Conservation (phyloP, 1,140 invertebrate genomes). For the Acromyrmex echinatior region DNA sequence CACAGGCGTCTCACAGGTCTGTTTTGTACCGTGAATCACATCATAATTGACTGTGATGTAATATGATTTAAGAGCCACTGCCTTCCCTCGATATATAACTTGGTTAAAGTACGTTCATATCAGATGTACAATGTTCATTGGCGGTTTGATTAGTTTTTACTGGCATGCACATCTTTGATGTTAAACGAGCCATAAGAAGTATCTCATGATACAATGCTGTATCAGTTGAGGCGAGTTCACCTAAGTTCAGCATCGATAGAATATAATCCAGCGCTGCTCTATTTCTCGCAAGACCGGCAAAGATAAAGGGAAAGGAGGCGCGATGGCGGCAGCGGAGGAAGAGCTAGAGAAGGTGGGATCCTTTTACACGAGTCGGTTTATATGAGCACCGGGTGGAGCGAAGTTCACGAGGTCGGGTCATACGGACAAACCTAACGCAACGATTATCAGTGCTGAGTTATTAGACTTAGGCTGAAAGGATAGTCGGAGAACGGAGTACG, state of each 20-base stretch:
- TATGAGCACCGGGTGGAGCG: slow-evolving; percentile 74
- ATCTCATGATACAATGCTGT: slow-evolving; percentile 65
- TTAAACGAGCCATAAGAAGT: slow-evolving; percentile 62
- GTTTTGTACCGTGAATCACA: slow-evolving; percentile 20
- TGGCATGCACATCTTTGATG: slow-evolving; percentile 29
- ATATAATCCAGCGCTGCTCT: slow-evolving; percentile 82
- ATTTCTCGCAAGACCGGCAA: slow-evolving; percentile 80
- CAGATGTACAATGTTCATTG: slow-evolving; percentile 32
- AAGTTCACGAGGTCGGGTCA: slow-evolving; percentile 84
- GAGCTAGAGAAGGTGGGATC: slow-evolving; percentile 70
- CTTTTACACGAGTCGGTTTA: slow-evolving; percentile 79
- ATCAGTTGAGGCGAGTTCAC: slow-evolving; percentile 65
- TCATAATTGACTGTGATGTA: slow-evolving; percentile 53
- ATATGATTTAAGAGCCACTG: slow-evolving; percentile 35
- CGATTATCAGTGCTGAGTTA: slow-evolving; percentile 70
- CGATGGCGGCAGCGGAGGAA: slow-evolving; percentile 58
- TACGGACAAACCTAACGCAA: slow-evolving; percentile 74
- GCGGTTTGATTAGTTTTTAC: slow-evolving; percentile 49
- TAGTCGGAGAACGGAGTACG: slow-evolving; percentile 15
- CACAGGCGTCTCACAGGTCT: slow-evolving; percentile 27
- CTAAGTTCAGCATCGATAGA: slow-evolving; percentile 67
- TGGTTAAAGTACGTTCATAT: slow-evolving; percentile 10
- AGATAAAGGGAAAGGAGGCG: slow-evolving; percentile 68
- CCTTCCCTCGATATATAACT: slow-evolving; percentile 17
- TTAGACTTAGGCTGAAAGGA: slow-evolving; percentile 23